A percentile compares a stretch with the other conserved stretches of the same genome.
These are phyloP conservation scores for Aphis craccivora DNA, from an alignment of 1,140 invertebrate species.

Conservation along the genomic window DNA sequence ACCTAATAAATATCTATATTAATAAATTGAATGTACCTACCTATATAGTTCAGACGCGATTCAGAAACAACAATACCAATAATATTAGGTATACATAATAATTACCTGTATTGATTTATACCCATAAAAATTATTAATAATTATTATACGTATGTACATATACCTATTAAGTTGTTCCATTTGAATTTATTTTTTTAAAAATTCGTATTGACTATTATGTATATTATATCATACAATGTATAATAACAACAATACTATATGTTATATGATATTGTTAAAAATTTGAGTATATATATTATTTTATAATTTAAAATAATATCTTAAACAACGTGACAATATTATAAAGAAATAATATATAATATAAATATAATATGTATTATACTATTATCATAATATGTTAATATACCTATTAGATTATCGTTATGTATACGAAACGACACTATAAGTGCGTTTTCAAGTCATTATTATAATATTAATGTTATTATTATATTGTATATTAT, in stretches of 20 bases:
- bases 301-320: neutral
- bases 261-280: neutral
- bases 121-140: neutral
- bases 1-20: neutral
- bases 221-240: neutral
- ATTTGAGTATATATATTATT: neutral
- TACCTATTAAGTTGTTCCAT: neutral
- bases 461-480: neutral
- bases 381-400: neutral
- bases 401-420: neutral
- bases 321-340: neutral
- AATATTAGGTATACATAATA: neutral
- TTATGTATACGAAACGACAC: neutral
- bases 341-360: neutral
- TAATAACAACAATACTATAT: neutral
- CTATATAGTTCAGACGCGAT: neutral
- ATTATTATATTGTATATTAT: neutral
- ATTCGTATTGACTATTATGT: neutral
- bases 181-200: slow-evolving; percentile 7
- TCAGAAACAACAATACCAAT: neutral
- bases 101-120: neutral
- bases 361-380: neutral
- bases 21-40: neutral
- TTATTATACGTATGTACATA: neutral
- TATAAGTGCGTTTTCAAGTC: neutral